phyloP scores from a whole-genome alignment of 1,140 invertebrate species.

The Cataglyphis hispanica region DNA sequence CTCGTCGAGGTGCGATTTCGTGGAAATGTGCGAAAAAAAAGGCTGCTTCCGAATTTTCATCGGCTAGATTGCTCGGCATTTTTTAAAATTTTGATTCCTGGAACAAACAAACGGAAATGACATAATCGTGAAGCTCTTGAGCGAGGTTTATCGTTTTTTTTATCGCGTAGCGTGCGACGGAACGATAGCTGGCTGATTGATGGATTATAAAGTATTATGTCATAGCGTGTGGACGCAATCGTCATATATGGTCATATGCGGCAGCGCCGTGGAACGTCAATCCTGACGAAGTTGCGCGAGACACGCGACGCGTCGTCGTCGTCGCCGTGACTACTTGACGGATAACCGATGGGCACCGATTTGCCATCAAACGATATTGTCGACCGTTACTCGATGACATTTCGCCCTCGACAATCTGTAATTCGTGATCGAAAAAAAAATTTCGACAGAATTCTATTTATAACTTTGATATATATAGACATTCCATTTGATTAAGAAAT shows the following conservation, averaged over 20 bases:
- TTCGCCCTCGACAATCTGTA: too few relatives aligned
- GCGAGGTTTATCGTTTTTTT: neutral
- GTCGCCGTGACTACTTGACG: too few relatives aligned
- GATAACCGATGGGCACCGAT: neutral
- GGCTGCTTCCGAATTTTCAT: too few relatives aligned
- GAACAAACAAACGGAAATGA: neutral
- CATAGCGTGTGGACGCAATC: slow-evolving; percentile 50
- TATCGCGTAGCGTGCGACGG: neutral
- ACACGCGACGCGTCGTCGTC: too few relatives aligned
- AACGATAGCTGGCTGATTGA: neutral
- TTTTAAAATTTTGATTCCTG: neutral
- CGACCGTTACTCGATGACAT: neutral
- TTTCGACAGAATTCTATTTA: neutral
- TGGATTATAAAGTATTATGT: slow-evolving; percentile 66
- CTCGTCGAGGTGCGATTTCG: too few relatives aligned
- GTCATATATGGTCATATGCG: slow-evolving; percentile 59
- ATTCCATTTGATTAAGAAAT: neutral
- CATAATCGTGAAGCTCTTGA: neutral
- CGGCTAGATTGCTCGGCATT: neutral
- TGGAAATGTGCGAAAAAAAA: too few relatives aligned
- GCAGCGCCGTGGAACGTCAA: slow-evolving; percentile 29
- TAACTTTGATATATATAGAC: neutral
- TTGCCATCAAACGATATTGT: neutral
- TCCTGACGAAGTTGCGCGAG: slow-evolving; percentile 4
- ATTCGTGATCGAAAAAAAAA: too few relatives aligned